Evolutionary conservation across 1,140 invertebrate genomes (phyloP).

Genomic region (Cardiocondyla obscurior): DNA sequence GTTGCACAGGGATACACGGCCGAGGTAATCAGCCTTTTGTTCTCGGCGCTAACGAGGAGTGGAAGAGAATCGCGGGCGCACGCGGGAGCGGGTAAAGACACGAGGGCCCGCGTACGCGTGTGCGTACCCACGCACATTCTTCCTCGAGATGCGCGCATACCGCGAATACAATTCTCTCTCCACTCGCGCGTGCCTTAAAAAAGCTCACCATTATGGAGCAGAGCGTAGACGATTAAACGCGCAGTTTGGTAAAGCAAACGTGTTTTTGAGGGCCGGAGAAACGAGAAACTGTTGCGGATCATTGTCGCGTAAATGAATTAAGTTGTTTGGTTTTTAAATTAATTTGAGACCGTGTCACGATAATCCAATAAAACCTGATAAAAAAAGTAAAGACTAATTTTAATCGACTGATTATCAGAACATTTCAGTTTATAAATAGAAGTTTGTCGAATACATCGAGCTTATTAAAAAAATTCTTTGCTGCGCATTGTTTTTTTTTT

Average conservation of each 20-base stretch:
- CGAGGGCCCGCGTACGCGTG: too few relatives aligned
- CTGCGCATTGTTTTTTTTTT: too few relatives aligned
- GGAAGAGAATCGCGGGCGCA: slow-evolving; percentile 41
- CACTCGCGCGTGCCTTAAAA: neutral
- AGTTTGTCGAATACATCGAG: too few relatives aligned
- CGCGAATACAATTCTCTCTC: neutral
- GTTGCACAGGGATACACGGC: slow-evolving; percentile 52
- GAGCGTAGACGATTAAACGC: neutral
- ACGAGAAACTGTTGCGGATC: neutral
- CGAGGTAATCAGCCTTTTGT: slow-evolving; percentile 72
- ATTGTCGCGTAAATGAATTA: neutral
- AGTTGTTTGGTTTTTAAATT: neutral
- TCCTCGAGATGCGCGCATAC: neutral
- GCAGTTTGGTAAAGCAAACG: neutral
- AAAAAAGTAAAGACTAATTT: too few relatives aligned
- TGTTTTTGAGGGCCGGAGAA: neutral
- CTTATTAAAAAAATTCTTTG: too few relatives aligned
- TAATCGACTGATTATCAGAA: too few relatives aligned
- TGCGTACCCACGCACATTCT: neutral
- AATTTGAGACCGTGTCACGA: too few relatives aligned
- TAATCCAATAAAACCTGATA: too few relatives aligned
- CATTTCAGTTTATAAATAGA: too few relatives aligned
- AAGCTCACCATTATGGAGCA: neutral
- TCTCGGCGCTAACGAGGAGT: slow-evolving; percentile 64
- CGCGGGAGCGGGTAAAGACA: too few relatives aligned